Evolutionary conservation across 2,113 vertebrate species (phyloP), one percentile per base, ranked within the genome.

Genomic region (Zosterops lateralis): DNA sequence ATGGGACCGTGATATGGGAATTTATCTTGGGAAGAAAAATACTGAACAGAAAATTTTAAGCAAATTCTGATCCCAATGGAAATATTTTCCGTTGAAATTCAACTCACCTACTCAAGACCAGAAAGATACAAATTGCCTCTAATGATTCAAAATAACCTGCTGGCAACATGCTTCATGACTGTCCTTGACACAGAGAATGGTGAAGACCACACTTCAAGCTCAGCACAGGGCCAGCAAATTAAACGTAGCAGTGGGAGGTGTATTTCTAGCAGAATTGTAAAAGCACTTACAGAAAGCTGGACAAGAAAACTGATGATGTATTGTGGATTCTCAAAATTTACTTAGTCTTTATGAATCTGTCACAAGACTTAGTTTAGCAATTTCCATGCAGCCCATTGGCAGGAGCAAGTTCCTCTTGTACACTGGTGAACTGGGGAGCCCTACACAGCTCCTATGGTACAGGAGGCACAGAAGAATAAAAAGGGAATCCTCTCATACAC

Each of bases 301-400:
- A 84, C 50, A 89, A 80, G 60, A 66, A 92, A 83, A 84, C 18
- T 70, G 53, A 75, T 62, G 14, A 58, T 50, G 56, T 31, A 84
- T 64, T 34, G 8, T 47, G 26, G 56, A 58, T 74, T 47, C 51
- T 91, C 62, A 83, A 91, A 85, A 83, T 65, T 65, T 77, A 76
- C 72, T 92, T 92, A 75, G 47, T 71, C 72, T 84, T 81, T 76
- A 70, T 86, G 18, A 81, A 87, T 89, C 80, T 88, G 45, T 74
- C 77, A 78, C 68, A 94, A 92, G 58, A 67, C 34, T 67, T 36
- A 45, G 65, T 88, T 91, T 38, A 67, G 48, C 44, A 62, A 84
- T 67, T 93, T 91, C 34, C 11, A 7, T 4, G 48, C 57, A 88
- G 45, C 29, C 38, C 50, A 28, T 5, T 6, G 34, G 51, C n/a